Evolutionary conservation across 2,113 vertebrate genomes (phyloP), one percentile per base, ranked within the genome.

Genomic region (Fregetta grallaria): DNA sequence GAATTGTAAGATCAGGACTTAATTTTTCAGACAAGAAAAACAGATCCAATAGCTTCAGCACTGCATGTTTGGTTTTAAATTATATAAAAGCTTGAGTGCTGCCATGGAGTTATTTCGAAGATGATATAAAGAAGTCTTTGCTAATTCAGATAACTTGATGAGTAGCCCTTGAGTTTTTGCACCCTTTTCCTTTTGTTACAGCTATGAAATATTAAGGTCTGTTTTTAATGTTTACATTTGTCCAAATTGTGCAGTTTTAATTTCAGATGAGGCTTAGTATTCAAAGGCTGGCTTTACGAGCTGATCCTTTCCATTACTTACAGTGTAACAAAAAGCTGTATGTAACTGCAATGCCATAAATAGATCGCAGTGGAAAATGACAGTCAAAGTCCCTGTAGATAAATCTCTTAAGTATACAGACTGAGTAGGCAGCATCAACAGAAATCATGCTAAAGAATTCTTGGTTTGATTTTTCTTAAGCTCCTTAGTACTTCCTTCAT

Each of bases 281-380:
- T 91, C 47, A 32, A 52, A 56, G 18, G 13, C 20, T 72, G 36
- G 6, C 44, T 86, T 76, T 59, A 56, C 26, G 44, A 86, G 22
- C n/a, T 76, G 21, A 36, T 73, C 29, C 9, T 86, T 86, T 86
- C 72, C 11, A 9, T 90, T 94, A 82, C 50, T 56, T 91, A 67
- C 36, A 82, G 52, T 52, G 15, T 76, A 83, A 74, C 21, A 75
- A 79, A 79, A 62, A 78, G 42, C 47, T 89, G 32, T 42, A 36
- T 45, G 59, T 84, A 81, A 58, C 56, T 92, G 36, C 72, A 56
- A 13, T 92, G 66, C 82, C 77, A 52, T 94, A 78, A 79, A 73
- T 86, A 96, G 77, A 82, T 90, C 34, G 47, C 72, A 72, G 3
- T 79, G 73, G 78, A 97, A 96, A 76, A 86, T 66, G 61, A 38